phyloP scores from a whole-genome alignment of 2,113 vertebrate species.

The Rattus rattus region DNA sequence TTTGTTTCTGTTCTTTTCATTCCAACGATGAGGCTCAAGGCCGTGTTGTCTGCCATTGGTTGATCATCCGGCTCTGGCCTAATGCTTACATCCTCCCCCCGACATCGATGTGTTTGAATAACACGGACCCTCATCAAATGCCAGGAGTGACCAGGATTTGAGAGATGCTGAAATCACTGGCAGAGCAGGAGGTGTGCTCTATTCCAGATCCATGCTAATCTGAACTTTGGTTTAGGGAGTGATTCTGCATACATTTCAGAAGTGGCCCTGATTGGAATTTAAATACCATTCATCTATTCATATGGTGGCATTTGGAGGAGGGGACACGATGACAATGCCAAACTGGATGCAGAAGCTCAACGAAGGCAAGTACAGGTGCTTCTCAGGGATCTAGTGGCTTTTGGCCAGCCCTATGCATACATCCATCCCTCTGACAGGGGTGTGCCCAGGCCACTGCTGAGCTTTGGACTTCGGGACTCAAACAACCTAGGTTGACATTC shows the following conservation, averaged over 20 bases:
- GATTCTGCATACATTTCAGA: background rate
- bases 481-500: accelerated
- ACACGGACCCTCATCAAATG: background rate
- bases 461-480: background rate
- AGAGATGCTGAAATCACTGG: accelerated
- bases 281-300: background rate
- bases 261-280: background rate
- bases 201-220: background rate
- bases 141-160: accelerated
- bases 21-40: background rate
- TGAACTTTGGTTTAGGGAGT: background rate
- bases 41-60: accelerated
- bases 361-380: background rate
- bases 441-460: too few species aligned
- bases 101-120: background rate
- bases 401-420: background rate
- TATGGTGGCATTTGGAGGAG: background rate
- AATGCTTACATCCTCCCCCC: background rate
- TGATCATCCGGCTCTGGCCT: accelerated
- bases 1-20: background rate
- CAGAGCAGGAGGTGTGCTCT: accelerated
- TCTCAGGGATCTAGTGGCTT: accelerated
- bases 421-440: background rate
- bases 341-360: background rate
- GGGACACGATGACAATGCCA: accelerated